Percentiles rank a stretch among this genome's conserved stretches.
These are phyloP conservation scores for Porphyrio hochstetteri DNA, from an alignment of 2,113 vertebrate genomes.

Conservation along the genomic window DNA sequence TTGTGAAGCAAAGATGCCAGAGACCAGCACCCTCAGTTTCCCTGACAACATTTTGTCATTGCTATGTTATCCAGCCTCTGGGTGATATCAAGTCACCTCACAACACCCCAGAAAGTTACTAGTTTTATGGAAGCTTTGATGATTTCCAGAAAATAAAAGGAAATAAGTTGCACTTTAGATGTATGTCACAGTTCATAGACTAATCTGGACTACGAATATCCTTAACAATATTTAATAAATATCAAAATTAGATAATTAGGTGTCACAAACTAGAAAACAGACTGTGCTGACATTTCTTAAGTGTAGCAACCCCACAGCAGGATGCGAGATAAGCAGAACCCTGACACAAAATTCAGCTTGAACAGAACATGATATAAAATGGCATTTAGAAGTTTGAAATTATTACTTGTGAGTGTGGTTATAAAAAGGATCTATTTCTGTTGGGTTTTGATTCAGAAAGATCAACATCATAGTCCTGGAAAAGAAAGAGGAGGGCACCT, in stretches of 20 bases:
- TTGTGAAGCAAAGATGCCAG: background rate
- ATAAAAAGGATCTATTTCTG: background rate
- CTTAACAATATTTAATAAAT: background rate
- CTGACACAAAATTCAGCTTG: background rate
- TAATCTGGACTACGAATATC: background rate
- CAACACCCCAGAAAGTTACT: background rate
- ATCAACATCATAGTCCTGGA: background rate
- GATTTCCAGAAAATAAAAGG: background rate
- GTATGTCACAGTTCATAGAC: background rate
- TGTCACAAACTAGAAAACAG: background rate
- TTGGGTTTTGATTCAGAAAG: background rate
- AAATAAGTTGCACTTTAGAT: background rate
- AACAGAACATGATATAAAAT: fast-evolving
- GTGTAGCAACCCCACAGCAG: background rate
- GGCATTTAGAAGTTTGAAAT: background rate
- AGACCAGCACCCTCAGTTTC: background rate
- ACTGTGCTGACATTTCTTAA: background rate
- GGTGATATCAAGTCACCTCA: background rate
- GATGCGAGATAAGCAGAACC: background rate
- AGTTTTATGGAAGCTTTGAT: background rate
- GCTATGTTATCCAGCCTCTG: background rate
- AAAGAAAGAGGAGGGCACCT: background rate
- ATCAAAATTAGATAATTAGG: background rate
- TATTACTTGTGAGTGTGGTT: background rate
- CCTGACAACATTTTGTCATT: background rate